A percentile compares a stretch with the other conserved stretches of the same genome.
These are phyloP conservation scores for Sarotherodon lohbergeri DNA, from an alignment of 2,113 vertebrate species.

Conservation along the genomic window DNA sequence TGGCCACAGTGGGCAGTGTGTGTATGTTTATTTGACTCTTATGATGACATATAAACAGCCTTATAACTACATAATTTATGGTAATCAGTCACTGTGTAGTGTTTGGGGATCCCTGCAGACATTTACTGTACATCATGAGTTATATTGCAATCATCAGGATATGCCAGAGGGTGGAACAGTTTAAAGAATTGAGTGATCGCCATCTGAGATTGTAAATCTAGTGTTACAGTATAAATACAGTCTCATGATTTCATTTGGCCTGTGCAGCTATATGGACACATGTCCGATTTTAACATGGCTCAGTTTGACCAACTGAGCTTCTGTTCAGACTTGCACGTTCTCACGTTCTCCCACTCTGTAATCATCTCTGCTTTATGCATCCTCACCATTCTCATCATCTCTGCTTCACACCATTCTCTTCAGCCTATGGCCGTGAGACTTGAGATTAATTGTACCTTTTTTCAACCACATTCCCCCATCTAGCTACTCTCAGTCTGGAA, in stretches of 20 bases:
- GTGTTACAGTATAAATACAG: slow-evolving; percentile 45
- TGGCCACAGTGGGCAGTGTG: not conserved
- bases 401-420: not conserved
- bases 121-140: not conserved
- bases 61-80: slow-evolving; percentile 1
- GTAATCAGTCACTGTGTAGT: not conserved
- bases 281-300: not conserved
- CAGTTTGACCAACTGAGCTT: not conserved
- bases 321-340: not conserved
- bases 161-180: slow-evolving; percentile 23
- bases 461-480: not conserved
- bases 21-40: slow-evolving; percentile 8
- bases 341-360: not conserved
- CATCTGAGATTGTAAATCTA: slow-evolving; percentile 38
- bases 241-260: slow-evolving; percentile 26
- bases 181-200: slow-evolving; percentile 26
- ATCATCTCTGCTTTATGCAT: not conserved
- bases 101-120: not conserved
- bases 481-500: not conserved
- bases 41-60: slow-evolving; percentile 11
- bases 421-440: not conserved
- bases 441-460: not conserved
- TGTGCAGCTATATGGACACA: not conserved
- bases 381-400: not conserved
- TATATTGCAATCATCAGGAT: not conserved